Conservation (phyloP, 2,113 vertebrate genomes). For the Oostethus manadensis region DNA sequence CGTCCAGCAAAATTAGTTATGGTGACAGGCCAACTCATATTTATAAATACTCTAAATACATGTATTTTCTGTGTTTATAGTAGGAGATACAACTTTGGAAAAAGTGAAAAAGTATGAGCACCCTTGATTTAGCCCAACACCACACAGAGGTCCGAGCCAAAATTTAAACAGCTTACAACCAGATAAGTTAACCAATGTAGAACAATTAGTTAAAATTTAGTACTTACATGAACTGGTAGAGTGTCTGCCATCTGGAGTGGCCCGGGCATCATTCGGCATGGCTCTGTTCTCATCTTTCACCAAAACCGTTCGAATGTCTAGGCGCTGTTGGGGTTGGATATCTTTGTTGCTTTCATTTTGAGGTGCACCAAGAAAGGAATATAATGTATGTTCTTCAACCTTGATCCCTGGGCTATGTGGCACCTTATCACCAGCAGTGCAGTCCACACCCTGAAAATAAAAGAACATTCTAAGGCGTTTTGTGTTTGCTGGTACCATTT, state of each 20-base stretch:
- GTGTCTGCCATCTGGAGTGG: conserved; percentile 27
- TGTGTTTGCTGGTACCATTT: background rate
- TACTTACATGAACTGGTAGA: conserved; percentile 47
- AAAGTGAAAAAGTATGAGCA: too few species aligned
- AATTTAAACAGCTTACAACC: too few species aligned
- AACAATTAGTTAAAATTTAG: background rate
- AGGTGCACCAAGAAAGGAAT: conserved; percentile 8
- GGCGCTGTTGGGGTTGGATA: conserved; percentile 33
- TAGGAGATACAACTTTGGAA: too few species aligned
- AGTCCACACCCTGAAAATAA: conserved; percentile 28
- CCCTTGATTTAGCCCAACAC: too few species aligned
- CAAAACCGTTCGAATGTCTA: conserved; percentile 54
- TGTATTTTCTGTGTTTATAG: too few species aligned
- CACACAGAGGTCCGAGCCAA: too few species aligned
- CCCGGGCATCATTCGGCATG: conserved; percentile 37
- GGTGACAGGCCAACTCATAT: too few species aligned
- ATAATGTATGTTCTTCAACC: conserved; percentile 46
- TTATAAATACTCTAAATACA: too few species aligned
- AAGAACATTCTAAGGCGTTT: background rate
- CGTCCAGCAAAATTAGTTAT: too few species aligned
- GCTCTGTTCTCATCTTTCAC: conserved; percentile 69
- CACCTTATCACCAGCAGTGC: conserved; percentile 13
- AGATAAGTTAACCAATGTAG: background rate
- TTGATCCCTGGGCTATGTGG: conserved; percentile 48
- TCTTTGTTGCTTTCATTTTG: conserved; percentile 15